These are phyloP conservation scores for Blastobasis adustella DNA, from an alignment of 2,888 invertebrate species.

Conservation along the genomic window DNA sequence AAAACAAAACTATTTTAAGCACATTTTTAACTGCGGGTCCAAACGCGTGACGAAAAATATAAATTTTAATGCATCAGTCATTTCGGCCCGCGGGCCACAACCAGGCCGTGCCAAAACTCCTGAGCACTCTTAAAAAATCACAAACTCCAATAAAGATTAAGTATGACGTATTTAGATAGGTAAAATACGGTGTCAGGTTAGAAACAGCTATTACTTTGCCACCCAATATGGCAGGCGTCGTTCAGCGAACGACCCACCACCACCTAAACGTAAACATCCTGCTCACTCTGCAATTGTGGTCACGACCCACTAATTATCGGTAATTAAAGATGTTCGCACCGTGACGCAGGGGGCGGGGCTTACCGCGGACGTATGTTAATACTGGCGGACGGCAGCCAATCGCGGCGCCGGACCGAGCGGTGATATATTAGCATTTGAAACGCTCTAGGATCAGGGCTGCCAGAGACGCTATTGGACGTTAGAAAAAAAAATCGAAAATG, in stretches of 20 bases:
- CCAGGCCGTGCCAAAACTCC: too few species aligned
- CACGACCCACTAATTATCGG: constrained; percentile 61
- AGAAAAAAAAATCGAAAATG: too few species aligned
- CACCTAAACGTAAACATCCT: constrained; percentile 20
- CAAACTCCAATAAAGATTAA: background rate
- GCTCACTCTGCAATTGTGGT: constrained; percentile 40
- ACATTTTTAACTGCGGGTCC: too few species aligned
- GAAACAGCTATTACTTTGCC: too few species aligned
- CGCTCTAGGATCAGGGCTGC: constrained; percentile 27
- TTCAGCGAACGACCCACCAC: background rate
- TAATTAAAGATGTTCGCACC: constrained; percentile 65
- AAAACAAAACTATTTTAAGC: too few species aligned
- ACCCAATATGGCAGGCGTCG: too few species aligned
- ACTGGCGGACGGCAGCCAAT: constrained; percentile 63
- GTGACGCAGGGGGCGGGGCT: constrained; percentile 65
- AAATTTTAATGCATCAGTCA: too few species aligned
- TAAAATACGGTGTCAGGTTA: too few species aligned
- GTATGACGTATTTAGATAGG: background rate
- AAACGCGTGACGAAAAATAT: too few species aligned
- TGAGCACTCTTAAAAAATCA: too few species aligned
- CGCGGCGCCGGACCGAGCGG: constrained; percentile 59
- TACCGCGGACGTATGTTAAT: constrained; percentile 61
- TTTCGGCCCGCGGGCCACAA: too few species aligned
- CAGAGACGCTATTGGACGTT: too few species aligned
- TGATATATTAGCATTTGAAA: constrained; percentile 74